These are phyloP conservation scores for Chromobotia macracanthus DNA, from an alignment of 2,797 vertebrate species.

Conservation along the genomic window DNA sequence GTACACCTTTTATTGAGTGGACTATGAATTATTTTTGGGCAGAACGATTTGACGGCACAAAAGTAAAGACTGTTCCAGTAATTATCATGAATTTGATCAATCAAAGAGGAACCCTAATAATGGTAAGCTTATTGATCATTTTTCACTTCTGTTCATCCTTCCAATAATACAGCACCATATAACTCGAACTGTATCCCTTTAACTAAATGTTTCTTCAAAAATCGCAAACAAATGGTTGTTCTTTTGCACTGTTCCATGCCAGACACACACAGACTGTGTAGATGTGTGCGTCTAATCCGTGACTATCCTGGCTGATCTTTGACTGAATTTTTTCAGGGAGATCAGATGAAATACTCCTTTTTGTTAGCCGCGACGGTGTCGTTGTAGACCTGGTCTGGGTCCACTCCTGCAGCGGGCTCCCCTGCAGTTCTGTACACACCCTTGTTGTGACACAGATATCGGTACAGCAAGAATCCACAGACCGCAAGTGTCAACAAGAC, in stretches of 20 bases:
- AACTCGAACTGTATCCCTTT: slow-evolving; percentile 4
- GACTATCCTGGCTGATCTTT: neutral
- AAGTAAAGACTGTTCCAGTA: neutral
- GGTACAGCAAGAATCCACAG: slow-evolving; percentile 78
- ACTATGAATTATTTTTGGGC: slow-evolving; percentile 1
- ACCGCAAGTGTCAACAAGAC: slow-evolving; percentile 84
- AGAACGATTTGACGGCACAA: neutral
- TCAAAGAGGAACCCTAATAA: neutral
- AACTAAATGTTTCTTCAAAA: neutral
- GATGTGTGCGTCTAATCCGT: neutral
- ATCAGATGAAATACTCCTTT: slow-evolving; percentile 92
- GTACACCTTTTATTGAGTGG: too few relatives aligned
- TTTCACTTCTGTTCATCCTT: neutral
- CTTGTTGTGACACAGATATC: slow-evolving; percentile 91
- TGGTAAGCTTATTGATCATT: slow-evolving; percentile 7
- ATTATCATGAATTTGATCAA: neutral
- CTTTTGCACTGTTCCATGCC: neutral
- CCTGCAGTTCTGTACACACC: slow-evolving; percentile 90
- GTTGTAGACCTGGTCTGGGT: slow-evolving; percentile 67
- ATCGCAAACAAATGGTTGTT: neutral
- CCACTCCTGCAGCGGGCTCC: slow-evolving; percentile 82
- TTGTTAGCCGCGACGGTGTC: slow-evolving; percentile 75
- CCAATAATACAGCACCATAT: neutral
- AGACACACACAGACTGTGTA: neutral
- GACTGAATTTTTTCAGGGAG: neutral